Conservation (phyloP, 2,797 vertebrate species). For the Serranus cabrilla region DNA sequence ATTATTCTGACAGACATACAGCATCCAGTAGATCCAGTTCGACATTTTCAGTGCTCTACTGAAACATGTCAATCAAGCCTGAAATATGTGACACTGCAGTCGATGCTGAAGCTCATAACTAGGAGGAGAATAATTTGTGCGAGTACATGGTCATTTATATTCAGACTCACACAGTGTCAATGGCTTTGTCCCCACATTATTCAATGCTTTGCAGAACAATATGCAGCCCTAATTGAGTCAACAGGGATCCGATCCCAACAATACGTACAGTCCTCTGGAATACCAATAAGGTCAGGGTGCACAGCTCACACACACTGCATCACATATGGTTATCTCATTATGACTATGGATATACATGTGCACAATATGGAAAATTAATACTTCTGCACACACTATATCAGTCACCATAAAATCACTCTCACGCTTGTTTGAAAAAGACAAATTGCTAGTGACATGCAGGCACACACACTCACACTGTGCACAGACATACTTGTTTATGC, state of each 20-base stretch:
- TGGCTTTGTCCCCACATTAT: conserved; percentile 48
- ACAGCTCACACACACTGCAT: conserved; percentile 23
- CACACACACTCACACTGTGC: neutral
- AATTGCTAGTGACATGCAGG: conserved; percentile 37
- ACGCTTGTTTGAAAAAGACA: conserved; percentile 40
- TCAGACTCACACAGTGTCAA: conserved; percentile 37
- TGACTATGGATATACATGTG: conserved; percentile 29
- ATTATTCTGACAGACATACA: conserved; percentile 5
- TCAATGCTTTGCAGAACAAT: conserved; percentile 59
- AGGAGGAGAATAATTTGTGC: conserved; percentile 22
- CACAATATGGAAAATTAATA: conserved; percentile 10
- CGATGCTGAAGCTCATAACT: conserved; percentile 8
- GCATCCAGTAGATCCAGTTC: conserved; percentile 6
- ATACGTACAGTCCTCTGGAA: conserved; percentile 41
- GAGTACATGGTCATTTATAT: conserved; percentile 45
- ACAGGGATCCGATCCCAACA: conserved; percentile 52
- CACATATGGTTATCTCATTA: conserved; percentile 26
- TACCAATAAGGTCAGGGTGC: conserved; percentile 49
- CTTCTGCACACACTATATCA: conserved; percentile 20
- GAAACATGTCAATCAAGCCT: conserved; percentile 36
- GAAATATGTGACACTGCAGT: conserved; percentile 3
- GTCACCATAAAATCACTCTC: conserved; percentile 35
- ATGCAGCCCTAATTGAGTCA: conserved; percentile 68
- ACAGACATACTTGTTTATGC: conserved; percentile 38
- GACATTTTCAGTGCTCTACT: neutral